A percentile compares a stretch with the other conserved stretches of the same genome.
These are phyloP conservation scores for Orthonyx spaldingii DNA, from an alignment of 2,113 vertebrate genomes.

Conservation along the genomic window DNA sequence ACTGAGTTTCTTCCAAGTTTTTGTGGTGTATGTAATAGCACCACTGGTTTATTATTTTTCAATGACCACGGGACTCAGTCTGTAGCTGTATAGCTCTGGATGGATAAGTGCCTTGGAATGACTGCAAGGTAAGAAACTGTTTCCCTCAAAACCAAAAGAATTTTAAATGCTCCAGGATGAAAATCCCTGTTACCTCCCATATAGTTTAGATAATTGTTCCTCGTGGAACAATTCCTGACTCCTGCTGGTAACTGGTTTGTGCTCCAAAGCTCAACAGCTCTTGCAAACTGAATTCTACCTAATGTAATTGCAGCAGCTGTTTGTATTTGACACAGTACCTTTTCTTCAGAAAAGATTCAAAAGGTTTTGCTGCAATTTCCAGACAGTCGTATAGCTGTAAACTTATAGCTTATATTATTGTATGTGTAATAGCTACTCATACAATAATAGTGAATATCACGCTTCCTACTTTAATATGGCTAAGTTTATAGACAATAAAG, in stretches of 20 bases:
- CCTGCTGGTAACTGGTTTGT: background rate
- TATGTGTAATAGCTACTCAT: background rate
- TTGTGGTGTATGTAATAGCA: background rate
- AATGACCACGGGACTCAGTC: background rate
- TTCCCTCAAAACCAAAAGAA: background rate
- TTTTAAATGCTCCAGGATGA: background rate
- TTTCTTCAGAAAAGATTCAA: background rate
- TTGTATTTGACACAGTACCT: background rate
- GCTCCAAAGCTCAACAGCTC: background rate
- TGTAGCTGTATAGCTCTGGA: background rate
- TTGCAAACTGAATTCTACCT: background rate
- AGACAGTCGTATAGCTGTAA: background rate
- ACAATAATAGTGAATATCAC: background rate
- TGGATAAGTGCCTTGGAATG: background rate
- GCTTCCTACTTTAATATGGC: background rate
- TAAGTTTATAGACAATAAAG: background rate
- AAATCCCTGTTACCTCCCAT: background rate
- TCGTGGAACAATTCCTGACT: background rate
- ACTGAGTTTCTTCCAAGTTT: background rate
- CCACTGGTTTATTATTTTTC: background rate
- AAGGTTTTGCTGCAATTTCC: background rate
- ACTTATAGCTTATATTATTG: too few relatives aligned
- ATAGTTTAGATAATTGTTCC: background rate
- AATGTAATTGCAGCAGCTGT: background rate
- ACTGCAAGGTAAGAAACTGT: background rate